These are phyloP conservation scores for Heterotilapia buettikoferi DNA, from an alignment of 2,113 vertebrate genomes.

Conservation along the genomic window DNA sequence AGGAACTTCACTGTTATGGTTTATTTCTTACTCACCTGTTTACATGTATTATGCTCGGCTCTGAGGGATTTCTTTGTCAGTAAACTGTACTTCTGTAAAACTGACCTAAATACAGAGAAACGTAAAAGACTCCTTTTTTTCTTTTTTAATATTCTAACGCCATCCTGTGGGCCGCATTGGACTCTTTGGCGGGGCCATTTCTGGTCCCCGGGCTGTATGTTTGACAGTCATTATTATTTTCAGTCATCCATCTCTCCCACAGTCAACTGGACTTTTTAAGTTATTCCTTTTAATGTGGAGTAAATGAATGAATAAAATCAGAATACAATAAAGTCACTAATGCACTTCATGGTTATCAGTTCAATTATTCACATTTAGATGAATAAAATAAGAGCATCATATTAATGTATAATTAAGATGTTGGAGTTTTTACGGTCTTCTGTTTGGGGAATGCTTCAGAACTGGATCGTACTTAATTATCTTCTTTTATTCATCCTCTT, in stretches of 20 bases:
- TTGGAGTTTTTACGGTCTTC: neutral
- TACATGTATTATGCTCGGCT: neutral
- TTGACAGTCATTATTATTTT: rapidly evolving
- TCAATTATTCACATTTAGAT: neutral
- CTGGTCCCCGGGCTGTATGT: neutral
- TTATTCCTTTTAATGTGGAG: neutral
- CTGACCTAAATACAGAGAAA: rapidly evolving
- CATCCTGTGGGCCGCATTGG: neutral
- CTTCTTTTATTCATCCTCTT: neutral
- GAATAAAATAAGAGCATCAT: neutral
- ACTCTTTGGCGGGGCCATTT: neutral
- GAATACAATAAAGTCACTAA: neutral
- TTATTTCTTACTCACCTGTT: neutral
- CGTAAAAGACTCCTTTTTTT: rapidly evolving
- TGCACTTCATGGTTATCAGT: neutral
- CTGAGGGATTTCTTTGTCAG: neutral
- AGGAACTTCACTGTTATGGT: neutral
- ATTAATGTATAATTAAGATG: neutral
- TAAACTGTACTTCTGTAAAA: neutral
- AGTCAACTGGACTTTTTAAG: neutral
- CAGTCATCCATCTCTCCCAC: neutral
- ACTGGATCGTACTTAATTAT: neutral
- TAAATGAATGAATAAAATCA: neutral
- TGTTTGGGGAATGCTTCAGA: neutral
- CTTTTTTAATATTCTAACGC: neutral